Percentiles rank a stretch among this genome's conserved stretches.
Evolutionary conservation across 1,140 invertebrate species (phyloP).

Genomic region (Musca domestica): DNA sequence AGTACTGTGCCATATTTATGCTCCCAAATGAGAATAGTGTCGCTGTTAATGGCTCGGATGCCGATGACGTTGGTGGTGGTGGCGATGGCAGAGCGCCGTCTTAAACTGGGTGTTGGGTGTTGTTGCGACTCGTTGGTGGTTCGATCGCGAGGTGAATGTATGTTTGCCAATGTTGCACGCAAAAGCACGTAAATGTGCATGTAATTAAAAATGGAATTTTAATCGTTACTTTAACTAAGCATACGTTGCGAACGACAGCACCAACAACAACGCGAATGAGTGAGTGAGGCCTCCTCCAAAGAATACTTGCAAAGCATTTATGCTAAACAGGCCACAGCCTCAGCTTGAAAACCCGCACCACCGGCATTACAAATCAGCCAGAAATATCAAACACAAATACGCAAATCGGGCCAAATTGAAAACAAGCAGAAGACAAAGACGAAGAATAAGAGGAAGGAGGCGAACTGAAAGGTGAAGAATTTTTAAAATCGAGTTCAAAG

Average conservation of each 20-base stretch:
- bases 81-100: too few relatives aligned
- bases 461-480: too few relatives aligned
- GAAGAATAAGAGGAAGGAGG: too few relatives aligned
- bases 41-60: too few relatives aligned
- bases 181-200: slow-evolving; percentile 22
- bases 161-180: slow-evolving; percentile 6
- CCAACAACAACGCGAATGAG: background rate
- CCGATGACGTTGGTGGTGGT: too few relatives aligned
- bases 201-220: slow-evolving; percentile 26
- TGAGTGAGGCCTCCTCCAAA: background rate
- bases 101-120: background rate
- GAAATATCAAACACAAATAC: slow-evolving; percentile 7
- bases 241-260: slow-evolving; percentile 7
- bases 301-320: slow-evolving; percentile 14
- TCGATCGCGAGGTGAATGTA: background rate
- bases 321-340: background rate
- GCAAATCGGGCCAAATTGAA: background rate
- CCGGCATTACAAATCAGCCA: background rate
- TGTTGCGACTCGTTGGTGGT: background rate
- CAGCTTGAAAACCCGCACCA: background rate
- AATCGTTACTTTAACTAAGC: slow-evolving; percentile 24
- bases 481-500: background rate
- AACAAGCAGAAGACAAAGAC: too few relatives aligned
- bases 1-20: too few relatives aligned
- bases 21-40: too few relatives aligned